Evolutionary conservation across 2,888 invertebrate genomes (phyloP), one percentile per base, ranked within the genome.

Genomic region (Ephialtes manifestator): DNA sequence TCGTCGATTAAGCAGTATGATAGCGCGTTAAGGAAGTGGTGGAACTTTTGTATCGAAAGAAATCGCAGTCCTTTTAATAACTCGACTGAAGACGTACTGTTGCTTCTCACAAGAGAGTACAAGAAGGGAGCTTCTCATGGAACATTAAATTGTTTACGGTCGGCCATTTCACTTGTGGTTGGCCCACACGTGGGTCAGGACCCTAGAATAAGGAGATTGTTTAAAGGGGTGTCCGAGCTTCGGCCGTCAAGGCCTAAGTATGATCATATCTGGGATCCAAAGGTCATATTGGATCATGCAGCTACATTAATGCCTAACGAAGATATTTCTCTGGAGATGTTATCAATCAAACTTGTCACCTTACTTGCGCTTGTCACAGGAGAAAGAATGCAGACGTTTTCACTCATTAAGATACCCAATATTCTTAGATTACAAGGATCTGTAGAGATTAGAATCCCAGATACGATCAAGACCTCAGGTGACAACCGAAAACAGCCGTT

Each of bases 201-300:
- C 71, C 13, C 70, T 2, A 63, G 80, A 48, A 80, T 90, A 4
- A 87, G 86, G 76, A 58, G 89, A 35, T 89, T 90, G 67, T 63
- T 90, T 11, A 89, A 87, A 74, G 89, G 89, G 13, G 71, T 87
- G n/a, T 84, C 74, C 15, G 90, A 89, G 55, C 18, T 87, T 0
- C 87, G 86, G 72, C 89, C 89, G 0, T 67, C 87, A 2, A 75
- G 11, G 15, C 87, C 89, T 0, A 90, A 88, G 81, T 90, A 90
- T 81, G 85, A 86, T 1, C 48, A 55, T 4, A 89, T 87, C 2
- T 91, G 89, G 90, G 88, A 90, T 65, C 88, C 89, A 2, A 65
- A 43, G 28, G 67, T 87, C 13, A 88, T 90, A 11, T 79, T 91
- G 28, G 77, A 89, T 15, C 88, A 87, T 86, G 74, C 89, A 7